A percentile compares a stretch with the other conserved stretches of the same genome.
These are phyloP conservation scores for Sinhomidia bicolor DNA, from an alignment of 2,888 invertebrate species.

Conservation along the genomic window DNA sequence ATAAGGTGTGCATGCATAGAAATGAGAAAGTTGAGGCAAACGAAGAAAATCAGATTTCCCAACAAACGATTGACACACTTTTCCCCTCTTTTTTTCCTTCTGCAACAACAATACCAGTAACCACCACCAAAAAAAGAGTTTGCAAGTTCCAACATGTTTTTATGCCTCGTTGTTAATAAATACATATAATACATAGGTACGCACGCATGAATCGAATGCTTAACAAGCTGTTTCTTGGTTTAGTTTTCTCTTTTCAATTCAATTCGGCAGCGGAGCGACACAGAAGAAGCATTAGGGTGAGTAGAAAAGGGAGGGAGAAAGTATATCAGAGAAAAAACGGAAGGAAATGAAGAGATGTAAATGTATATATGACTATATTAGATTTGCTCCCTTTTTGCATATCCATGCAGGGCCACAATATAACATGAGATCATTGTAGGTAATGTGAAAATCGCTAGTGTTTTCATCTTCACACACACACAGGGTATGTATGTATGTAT, in stretches of 20 bases:
- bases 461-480: background rate
- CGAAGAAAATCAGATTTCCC: constrained; percentile 62
- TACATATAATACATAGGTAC: constrained; percentile 2
- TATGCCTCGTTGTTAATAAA: background rate
- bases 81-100: constrained; percentile 1
- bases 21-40: too few species aligned
- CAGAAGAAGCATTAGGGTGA: background rate
- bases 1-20: too few species aligned
- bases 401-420: background rate
- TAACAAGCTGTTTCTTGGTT: constrained; percentile 41
- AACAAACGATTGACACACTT: constrained; percentile 67
- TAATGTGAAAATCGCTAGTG: background rate
- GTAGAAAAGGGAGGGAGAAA: background rate
- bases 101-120: constrained; percentile 19
- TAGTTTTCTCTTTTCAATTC: background rate
- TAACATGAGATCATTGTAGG: too few species aligned
- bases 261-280: background rate
- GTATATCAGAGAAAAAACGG: background rate
- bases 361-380: background rate
- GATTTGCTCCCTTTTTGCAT: background rate
- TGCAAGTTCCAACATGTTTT: constrained; percentile 50
- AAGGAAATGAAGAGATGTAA: constrained; percentile 22
- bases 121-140: background rate
- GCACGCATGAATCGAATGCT: constrained; percentile 19
- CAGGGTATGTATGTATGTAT: background rate